Conservation (phyloP, 2,113 vertebrate species). For the Vombatus ursinus region DNA sequence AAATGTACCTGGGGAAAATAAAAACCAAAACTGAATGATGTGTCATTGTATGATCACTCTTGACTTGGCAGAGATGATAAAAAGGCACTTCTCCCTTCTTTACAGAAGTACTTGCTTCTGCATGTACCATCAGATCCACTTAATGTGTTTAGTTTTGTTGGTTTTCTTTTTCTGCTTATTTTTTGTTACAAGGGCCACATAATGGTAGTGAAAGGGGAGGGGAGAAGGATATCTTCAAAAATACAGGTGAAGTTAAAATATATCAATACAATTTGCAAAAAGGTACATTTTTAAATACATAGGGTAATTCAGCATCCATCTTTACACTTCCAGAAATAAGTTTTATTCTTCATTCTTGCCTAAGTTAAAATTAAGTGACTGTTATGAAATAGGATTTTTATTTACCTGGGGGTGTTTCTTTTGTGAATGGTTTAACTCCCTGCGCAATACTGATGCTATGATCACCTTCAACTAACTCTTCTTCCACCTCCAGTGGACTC, state of each 20-base stretch:
- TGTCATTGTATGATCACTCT: neutral
- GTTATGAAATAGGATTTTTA: constrained; percentile 29
- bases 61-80: neutral
- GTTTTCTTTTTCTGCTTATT: neutral
- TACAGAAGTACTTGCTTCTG: neutral
- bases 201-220: neutral
- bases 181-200: neutral
- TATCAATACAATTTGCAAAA: neutral
- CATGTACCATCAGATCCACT: neutral
- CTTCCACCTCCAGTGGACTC: constrained; percentile 74
- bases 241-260: neutral
- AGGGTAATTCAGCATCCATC: neutral
- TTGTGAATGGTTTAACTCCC: constrained; percentile 58
- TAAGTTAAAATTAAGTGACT: constrained; percentile 36
- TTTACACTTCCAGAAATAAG: neutral
- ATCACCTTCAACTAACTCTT: constrained; percentile 75
- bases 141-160: neutral
- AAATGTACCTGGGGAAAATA: neutral
- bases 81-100: neutral
- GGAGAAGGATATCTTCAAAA: neutral
- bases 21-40: neutral
- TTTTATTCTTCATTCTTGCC: neutral
- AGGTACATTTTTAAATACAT: neutral
- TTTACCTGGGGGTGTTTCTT: constrained; percentile 83
- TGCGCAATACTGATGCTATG: constrained; percentile 65